phyloP scores from a whole-genome alignment of 92 coral and sea anemone species.

The Bergia puertoricense region DNA sequence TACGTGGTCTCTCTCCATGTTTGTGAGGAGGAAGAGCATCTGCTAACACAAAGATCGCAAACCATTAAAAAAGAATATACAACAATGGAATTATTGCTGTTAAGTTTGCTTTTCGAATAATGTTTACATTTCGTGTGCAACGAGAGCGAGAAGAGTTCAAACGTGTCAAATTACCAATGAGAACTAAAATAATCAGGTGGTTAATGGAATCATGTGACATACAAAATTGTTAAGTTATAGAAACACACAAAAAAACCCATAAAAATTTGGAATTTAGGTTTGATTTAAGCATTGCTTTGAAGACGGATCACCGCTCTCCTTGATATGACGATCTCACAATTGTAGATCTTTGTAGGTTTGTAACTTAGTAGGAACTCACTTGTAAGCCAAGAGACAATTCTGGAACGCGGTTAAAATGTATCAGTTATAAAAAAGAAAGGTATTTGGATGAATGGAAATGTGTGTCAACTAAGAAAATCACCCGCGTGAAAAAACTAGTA shows the following conservation, averaged over 20 bases:
- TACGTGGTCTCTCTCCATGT: conserved; percentile 42
- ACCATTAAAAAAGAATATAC: not conserved
- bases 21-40: conserved; percentile 9
- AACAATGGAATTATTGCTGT: not conserved
- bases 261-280: no score
- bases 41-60: not conserved
- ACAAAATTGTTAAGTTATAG: no score
- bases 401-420: not conserved
- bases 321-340: not conserved
- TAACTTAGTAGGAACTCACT: not conserved
- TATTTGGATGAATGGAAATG: not conserved
- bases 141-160: no score
- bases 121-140: no score
- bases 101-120: not conserved
- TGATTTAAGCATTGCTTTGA: no score
- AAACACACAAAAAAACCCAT: no score
- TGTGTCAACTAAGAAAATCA: not conserved
- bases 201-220: no score
- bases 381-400: no score
- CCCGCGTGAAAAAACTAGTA: not conserved
- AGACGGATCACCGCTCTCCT: no score
- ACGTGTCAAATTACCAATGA: no score
- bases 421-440: not conserved
- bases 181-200: no score
- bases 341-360: not conserved